Evolutionary conservation across 2,113 vertebrate species (phyloP), one percentile per base, ranked within the genome.

Genomic region (Tympanuchus pallidicinctus): DNA sequence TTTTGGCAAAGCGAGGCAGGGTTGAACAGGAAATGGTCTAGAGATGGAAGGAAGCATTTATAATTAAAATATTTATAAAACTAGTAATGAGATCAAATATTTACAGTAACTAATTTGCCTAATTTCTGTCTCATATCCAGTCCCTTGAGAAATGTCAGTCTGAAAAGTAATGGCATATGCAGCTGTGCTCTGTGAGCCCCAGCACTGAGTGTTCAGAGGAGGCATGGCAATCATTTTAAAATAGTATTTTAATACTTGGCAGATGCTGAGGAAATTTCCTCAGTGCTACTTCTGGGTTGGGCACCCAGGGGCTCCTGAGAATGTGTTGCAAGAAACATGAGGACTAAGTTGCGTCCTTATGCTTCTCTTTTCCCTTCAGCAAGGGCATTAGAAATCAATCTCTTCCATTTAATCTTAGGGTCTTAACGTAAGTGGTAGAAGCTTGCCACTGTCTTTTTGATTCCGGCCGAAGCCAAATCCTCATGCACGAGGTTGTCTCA

Each of bases 181-280:
- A 42, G 34, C 72, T 90, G 69, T 90, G 82, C 85, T 80, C 56
- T 60, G 50, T 36, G 52, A 65, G 85, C 54, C 65, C 73, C 76
- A 28, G 82, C 43, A 34, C 57, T 56, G 85, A 63, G 11, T 28
- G 0, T 59, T 94, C 18, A n/a, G 77, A 86, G 70, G 61, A 60
- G 64, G 20, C 75, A 67, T 0, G 0, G 75, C 92, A 77, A 63
- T 25, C 88, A 34, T 81, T 63, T 71, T 63, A 60, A 91, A 91
- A 42, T 83, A n/a, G 34, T 86, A 30, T 64, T 94, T 67, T 86
- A 65, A 34, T 91, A 2, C n/a, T 82, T 94, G 91, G 87, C 85
- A 94, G 80, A 19, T 80, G n/a, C 69, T 52, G 82, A 60, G 61
- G 57, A 79, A 9, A 12, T 73, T 74, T 82, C 75, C 85, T 91